These are phyloP conservation scores for Sarcophaga peregrina DNA, from an alignment of 1,140 invertebrate species.

Conservation along the genomic window DNA sequence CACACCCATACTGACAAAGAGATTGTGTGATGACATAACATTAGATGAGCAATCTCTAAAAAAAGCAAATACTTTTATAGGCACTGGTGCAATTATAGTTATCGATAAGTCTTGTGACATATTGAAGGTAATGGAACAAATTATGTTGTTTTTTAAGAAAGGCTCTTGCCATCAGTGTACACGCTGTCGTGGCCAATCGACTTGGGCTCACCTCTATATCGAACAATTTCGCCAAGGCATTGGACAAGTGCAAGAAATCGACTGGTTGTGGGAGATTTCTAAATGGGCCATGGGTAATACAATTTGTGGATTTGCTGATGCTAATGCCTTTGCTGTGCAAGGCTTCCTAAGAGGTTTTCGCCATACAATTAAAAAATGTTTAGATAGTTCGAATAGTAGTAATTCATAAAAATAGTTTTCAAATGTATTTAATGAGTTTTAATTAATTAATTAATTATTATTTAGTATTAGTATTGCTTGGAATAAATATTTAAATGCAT, in stretches of 20 bases:
- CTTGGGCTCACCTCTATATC: neutral
- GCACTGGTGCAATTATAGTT: conserved; percentile 97
- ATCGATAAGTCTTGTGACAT: conserved; percentile 98
- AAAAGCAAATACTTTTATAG: conserved; percentile 89
- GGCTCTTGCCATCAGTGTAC: conserved; percentile 77
- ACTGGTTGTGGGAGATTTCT: conserved; percentile 15
- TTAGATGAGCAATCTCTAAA: conserved; percentile 98
- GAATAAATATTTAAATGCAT: no score
- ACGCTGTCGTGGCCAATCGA: neutral
- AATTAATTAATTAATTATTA: no score
- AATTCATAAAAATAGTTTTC: neutral
- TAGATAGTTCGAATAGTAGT: neutral
- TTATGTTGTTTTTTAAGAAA: conserved; percentile 98
- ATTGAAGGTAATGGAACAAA: conserved; percentile 90
- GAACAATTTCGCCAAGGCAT: neutral
- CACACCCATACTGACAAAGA: conserved; percentile 93
- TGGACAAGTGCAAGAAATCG: neutral
- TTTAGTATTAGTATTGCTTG: no score
- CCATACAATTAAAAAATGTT: neutral
- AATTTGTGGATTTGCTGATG: conserved; percentile 12
- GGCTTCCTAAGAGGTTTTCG: conserved; percentile 19
- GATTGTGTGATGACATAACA: conserved; percentile 88
- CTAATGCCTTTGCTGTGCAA: neutral
- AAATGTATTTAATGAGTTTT: no score
- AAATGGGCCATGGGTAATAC: conserved; percentile 13